These are phyloP conservation scores for Acrossocheilus wenchowensis DNA, from an alignment of 2,797 vertebrate genomes.

Conservation along the genomic window DNA sequence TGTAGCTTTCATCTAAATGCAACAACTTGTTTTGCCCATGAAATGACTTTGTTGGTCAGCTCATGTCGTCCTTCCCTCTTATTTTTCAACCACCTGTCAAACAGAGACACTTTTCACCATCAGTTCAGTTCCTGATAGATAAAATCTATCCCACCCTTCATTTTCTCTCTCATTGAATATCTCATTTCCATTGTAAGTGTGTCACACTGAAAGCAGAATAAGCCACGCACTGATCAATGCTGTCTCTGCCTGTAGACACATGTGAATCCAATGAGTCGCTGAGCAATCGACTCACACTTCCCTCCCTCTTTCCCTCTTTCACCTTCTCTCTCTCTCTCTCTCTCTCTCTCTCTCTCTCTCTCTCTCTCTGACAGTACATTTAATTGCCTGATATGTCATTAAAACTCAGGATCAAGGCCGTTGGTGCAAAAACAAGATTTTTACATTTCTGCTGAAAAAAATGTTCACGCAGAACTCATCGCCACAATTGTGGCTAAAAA, in stretches of 20 bases:
- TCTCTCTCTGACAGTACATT: not conserved
- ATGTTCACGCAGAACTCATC: not conserved
- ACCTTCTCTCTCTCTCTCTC: not conserved
- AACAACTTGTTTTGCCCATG: not conserved
- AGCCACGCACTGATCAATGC: not conserved
- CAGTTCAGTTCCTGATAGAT: not conserved
- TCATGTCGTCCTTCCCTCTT: not conserved
- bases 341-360: not conserved
- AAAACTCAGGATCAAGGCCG: not conserved
- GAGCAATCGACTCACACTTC: not conserved
- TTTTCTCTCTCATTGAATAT: not conserved
- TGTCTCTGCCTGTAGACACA: not conserved
- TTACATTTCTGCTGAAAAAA: not conserved
- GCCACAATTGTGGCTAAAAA: not conserved
- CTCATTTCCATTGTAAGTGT: not conserved
- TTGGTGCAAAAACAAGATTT: not conserved
- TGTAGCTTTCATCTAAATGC: not conserved
- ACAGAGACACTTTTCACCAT: not conserved
- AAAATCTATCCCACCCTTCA: not conserved
- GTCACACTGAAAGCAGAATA: not conserved
- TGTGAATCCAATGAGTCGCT: not conserved
- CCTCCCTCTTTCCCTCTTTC: not conserved
- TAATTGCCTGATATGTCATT: conserved; percentile 22
- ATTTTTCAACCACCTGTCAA: not conserved
- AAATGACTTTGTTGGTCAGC: not conserved